Evolutionary conservation across 1,140 invertebrate genomes (phyloP).

Genomic region (Stratiolaelaps scimitus): DNA sequence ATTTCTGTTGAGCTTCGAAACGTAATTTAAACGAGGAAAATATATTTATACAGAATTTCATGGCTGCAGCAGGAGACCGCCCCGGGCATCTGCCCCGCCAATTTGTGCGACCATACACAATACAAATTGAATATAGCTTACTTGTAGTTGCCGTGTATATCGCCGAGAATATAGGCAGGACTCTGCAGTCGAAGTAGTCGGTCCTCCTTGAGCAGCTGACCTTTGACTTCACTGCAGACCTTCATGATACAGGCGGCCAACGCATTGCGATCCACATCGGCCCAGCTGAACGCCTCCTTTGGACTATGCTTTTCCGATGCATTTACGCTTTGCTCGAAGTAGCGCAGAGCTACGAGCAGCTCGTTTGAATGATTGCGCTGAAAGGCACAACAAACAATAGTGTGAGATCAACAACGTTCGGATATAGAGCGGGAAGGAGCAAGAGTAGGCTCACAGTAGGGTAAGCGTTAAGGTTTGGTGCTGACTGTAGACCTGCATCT

Average conservation of each 20-base stretch:
- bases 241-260: conserved; percentile 39
- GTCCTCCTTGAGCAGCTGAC: not conserved
- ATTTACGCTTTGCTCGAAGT: conserved; percentile 43
- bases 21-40: too few species aligned
- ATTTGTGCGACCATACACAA: too few species aligned
- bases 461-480: too few species aligned
- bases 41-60: too few species aligned
- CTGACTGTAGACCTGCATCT: too few species aligned
- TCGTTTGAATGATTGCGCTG: conserved; percentile 43
- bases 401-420: not conserved
- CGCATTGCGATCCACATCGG: conserved; percentile 41
- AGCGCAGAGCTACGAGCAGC: conserved; percentile 46
- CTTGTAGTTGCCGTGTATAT: conserved; percentile 28
- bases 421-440: not conserved
- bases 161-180: conserved; percentile 47
- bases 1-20: too few species aligned
- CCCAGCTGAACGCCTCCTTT: conserved; percentile 46
- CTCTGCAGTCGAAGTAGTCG: conserved; percentile 41
- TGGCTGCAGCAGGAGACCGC: too few species aligned
- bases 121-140: not conserved
- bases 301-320: conserved; percentile 26
- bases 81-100: too few species aligned
- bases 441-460: not conserved
- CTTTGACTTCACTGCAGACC: not conserved
- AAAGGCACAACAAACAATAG: not conserved